These are phyloP conservation scores for Clarias laeviceps DNA, from an alignment of 2,797 vertebrate species.

Conservation along the genomic window DNA sequence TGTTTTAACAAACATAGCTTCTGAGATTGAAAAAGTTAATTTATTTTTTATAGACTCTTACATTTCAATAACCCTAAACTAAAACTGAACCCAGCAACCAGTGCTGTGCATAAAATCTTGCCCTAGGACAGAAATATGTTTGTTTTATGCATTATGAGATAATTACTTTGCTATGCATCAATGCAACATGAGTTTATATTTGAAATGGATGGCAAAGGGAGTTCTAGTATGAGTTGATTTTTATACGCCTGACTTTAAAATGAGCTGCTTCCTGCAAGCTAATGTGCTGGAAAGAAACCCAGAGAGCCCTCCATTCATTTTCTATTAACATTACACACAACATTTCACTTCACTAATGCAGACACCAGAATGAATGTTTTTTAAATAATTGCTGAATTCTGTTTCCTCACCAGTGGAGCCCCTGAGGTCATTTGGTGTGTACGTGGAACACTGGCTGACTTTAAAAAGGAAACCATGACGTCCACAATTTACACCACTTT, in stretches of 20 bases:
- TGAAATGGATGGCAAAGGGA: slow-evolving; percentile 70
- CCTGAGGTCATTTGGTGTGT: slow-evolving; percentile 60
- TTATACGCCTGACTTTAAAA: slow-evolving; percentile 72
- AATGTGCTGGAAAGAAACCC: slow-evolving; percentile 73
- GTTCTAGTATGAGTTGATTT: slow-evolving; percentile 70
- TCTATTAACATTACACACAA: slow-evolving; percentile 71
- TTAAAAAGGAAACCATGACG: slow-evolving; percentile 58
- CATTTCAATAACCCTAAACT: slow-evolving; percentile 28
- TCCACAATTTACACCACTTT: slow-evolving; percentile 54
- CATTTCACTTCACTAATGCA: slow-evolving; percentile 60
- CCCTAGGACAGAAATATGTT: slow-evolving; percentile 61
- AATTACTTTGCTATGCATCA: slow-evolving; percentile 73
- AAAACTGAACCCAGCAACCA: slow-evolving; percentile 11
- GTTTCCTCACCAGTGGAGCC: slow-evolving; percentile 65
- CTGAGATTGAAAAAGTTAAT: not conserved
- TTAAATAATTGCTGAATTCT: slow-evolving; percentile 67
- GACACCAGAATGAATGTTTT: slow-evolving; percentile 51
- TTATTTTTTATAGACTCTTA: slow-evolving; percentile 7
- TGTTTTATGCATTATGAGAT: slow-evolving; percentile 69
- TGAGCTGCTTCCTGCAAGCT: slow-evolving; percentile 70
- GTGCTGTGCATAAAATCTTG: not conserved
- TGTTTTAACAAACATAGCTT: slow-evolving; percentile 25
- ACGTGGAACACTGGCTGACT: slow-evolving; percentile 43
- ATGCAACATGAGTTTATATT: slow-evolving; percentile 70
- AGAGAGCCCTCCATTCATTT: slow-evolving; percentile 63